phyloP scores from a whole-genome alignment of 2,888 invertebrate species.

The Notocelia uddmanniana region DNA sequence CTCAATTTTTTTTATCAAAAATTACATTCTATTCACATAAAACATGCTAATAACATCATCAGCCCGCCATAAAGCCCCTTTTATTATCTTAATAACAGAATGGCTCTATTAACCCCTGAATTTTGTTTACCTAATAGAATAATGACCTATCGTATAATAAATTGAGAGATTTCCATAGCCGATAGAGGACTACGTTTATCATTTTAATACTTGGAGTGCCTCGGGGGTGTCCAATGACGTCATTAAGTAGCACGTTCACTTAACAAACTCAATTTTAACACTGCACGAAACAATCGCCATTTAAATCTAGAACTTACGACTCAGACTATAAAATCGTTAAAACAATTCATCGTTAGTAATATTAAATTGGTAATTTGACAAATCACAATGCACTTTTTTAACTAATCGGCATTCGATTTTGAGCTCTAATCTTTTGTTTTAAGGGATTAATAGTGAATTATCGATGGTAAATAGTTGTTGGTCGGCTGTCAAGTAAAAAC shows the following conservation, averaged over 20 bases:
- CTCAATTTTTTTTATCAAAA: conserved; percentile 2
- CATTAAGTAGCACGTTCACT: conserved; percentile 68
- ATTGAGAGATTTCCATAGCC: conserved; percentile 84
- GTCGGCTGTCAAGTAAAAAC: conserved; percentile 55
- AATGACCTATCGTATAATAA: conserved; percentile 84
- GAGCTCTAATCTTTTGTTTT: not conserved
- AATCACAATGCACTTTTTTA: not conserved
- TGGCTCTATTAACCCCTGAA: conserved; percentile 81
- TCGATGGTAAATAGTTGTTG: conserved; percentile 46
- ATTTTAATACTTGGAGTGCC: conserved; percentile 84
- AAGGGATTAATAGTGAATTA: not conserved
- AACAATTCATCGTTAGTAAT: conserved; percentile 1
- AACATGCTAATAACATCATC: conserved; percentile 43
- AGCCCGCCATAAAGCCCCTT: conserved; percentile 53
- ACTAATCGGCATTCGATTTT: not conserved
- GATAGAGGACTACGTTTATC: conserved; percentile 79
- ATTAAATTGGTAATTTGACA: conserved; percentile 41
- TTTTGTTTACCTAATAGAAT: conserved; percentile 85
- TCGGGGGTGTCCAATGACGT: conserved; percentile 74
- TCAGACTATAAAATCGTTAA: conserved; percentile 19
- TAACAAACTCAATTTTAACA: conserved; percentile 43
- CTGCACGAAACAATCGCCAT: not conserved
- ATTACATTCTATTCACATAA: conserved; percentile 38
- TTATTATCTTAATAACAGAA: conserved; percentile 71
- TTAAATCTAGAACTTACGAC: conserved; percentile 48